These are phyloP conservation scores for Orthosia gracilis DNA, from an alignment of 2,888 invertebrate genomes.

Conservation along the genomic window DNA sequence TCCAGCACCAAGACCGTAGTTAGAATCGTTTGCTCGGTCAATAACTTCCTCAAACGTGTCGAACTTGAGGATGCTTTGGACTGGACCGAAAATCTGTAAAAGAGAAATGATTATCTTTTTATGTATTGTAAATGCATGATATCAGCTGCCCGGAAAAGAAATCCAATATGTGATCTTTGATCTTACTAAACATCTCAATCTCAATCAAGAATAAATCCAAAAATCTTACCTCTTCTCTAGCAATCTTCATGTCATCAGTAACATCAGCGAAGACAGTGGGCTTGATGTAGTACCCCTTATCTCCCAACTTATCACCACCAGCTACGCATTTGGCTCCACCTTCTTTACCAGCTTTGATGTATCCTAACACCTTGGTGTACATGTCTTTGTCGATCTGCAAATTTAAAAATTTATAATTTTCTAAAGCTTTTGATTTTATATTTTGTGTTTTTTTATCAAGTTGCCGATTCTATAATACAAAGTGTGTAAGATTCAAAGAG, in stretches of 20 bases:
- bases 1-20: slow-evolving; percentile 96
- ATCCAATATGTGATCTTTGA: too few species aligned
- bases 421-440: too few species aligned
- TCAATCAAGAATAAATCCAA: neutral
- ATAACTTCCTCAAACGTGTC: slow-evolving; percentile 95
- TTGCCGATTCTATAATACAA: too few species aligned
- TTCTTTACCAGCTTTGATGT: slow-evolving; percentile 94
- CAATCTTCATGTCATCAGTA: slow-evolving; percentile 94
- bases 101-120: neutral
- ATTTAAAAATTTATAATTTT: neutral
- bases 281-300: slow-evolving; percentile 94
- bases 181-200: too few species aligned
- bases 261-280: slow-evolving; percentile 96
- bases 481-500: too few species aligned
- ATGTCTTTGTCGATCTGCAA: slow-evolving; percentile 94
- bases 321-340: slow-evolving; percentile 95
- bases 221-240: slow-evolving; percentile 93
- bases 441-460: too few species aligned
- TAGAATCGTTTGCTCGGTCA: slow-evolving; percentile 95
- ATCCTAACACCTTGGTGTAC: slow-evolving; percentile 94
- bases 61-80: slow-evolving; percentile 97
- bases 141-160: too few species aligned
- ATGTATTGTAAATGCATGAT: too few species aligned
- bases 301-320: slow-evolving; percentile 94
- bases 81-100: slow-evolving; percentile 97